Base-by-base conservation (phyloP, 2,888 invertebrate species). In the Oscheius onirici region DNA sequence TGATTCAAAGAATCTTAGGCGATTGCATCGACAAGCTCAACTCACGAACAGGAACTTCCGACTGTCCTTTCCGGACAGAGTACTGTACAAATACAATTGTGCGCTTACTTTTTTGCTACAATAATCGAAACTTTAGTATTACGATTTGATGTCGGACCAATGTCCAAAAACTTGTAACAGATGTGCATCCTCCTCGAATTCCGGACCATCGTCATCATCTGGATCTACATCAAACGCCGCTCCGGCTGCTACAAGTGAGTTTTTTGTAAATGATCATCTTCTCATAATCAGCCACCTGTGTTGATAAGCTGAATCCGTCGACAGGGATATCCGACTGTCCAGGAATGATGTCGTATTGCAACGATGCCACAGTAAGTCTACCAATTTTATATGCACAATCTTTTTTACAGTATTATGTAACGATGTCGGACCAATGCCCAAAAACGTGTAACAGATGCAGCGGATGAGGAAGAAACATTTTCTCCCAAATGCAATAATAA, bases 381-480 rank as follows among this genome's bases (percentile, higher is more conserved):
- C n/a, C n/a, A n/a, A n/a, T 52, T 22, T 52, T 8, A 51, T 13
- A 20, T 24, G 15, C n/a, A 15, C 2, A 54, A 24, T 3, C 6
- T 11, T 28, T 3, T 1, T 24, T 54, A 3, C 26, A 54, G 43
- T 61, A 61, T 44, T 61, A 61, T 44, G 17, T 43, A 1, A 6
- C 43, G 44, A 61, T 61, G 61, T 24, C 43, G 3, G 24, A 55
- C 6, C 68, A 68, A 28, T 55, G 67, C 17, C 67, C 55, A 26
- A 55, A 24, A 11, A 55, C 55, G 20, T 68, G 68, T 26, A 20
- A 20, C n/a, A 52, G 54, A 54, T 54, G 68, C 68, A 28, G 46
- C 26, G 49, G 63, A 20, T 61, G 41, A 43, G 22, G 20, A 26
- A 15, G 10, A 1, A 24, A 13, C 13, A n/a, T 22, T 55, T 55